Conservation (phyloP, 2,113 vertebrate genomes). For the Dendropsophus ebraccatus region DNA sequence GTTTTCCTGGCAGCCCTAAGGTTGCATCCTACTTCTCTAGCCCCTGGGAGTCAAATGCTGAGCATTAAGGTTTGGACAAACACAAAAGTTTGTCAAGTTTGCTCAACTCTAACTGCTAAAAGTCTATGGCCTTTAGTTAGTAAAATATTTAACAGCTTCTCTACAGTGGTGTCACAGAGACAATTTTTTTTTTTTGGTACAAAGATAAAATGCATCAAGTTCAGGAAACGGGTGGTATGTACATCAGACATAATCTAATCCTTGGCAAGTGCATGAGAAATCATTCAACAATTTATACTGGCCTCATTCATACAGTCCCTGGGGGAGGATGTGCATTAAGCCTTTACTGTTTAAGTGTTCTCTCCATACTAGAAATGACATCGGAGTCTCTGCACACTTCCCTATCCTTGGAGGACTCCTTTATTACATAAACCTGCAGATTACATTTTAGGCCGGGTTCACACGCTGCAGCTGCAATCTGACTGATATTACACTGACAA, state of each 20-base stretch:
- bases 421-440: background rate
- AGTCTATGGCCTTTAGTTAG: background rate
- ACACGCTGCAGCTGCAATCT: too few relatives aligned
- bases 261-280: background rate
- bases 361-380: background rate
- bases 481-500: too few relatives aligned
- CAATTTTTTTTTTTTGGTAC: background rate
- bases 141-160: background rate
- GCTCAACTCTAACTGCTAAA: too few relatives aligned
- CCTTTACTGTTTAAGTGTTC: constrained; percentile 15
- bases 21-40: too few relatives aligned
- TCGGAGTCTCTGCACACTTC: background rate
- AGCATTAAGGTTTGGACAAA: too few relatives aligned
- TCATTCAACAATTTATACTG: background rate
- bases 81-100: too few relatives aligned
- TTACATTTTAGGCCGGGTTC: background rate
- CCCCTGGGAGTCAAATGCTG: too few relatives aligned
- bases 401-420: background rate
- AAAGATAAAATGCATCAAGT: background rate
- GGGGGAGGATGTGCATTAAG: constrained; percentile 9
- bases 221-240: background rate
- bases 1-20: too few relatives aligned
- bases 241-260: background rate
- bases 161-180: background rate
- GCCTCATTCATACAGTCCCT: background rate